These are phyloP conservation scores for Epinephelus moara DNA, from an alignment of 2,113 vertebrate species.

Conservation along the genomic window DNA sequence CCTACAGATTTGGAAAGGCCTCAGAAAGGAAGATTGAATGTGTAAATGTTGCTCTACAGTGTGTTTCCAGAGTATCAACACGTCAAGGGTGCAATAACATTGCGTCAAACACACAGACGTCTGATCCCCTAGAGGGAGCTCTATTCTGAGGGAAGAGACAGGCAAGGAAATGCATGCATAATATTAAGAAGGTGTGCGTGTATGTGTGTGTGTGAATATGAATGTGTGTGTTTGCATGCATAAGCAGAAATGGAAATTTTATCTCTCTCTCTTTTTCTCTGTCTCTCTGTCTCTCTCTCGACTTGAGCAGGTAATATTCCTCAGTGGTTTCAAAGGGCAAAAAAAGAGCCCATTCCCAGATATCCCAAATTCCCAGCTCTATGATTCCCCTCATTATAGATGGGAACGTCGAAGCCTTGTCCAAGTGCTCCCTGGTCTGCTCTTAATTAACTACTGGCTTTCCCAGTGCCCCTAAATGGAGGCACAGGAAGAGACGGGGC, in stretches of 20 bases:
- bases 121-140: constrained; percentile 77
- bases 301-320: constrained; percentile 77
- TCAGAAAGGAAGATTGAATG: constrained; percentile 41
- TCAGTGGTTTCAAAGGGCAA: constrained; percentile 62
- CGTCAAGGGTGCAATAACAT: constrained; percentile 61
- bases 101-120: constrained; percentile 62
- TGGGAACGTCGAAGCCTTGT: constrained; percentile 75
- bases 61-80: constrained; percentile 59
- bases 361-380: constrained; percentile 84
- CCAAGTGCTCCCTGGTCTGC: constrained; percentile 82
- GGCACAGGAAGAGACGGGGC: constrained; percentile 47
- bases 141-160: constrained; percentile 72
- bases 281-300: constrained; percentile 32
- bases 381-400: constrained; percentile 86
- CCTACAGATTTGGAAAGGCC: constrained; percentile 41
- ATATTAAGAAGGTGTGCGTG: constrained; percentile 63
- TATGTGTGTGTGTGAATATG: constrained; percentile 53
- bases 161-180: constrained; percentile 74
- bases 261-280: constrained; percentile 46
- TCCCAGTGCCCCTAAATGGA: constrained; percentile 73
- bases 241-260: constrained; percentile 80
- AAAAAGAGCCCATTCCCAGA: constrained; percentile 74
- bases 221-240: constrained; percentile 75
- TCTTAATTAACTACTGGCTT: constrained; percentile 79
- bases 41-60: constrained; percentile 52